These are phyloP conservation scores for Aspidoscelis tigris DNA, from an alignment of 2,113 vertebrate genomes.

Conservation along the genomic window DNA sequence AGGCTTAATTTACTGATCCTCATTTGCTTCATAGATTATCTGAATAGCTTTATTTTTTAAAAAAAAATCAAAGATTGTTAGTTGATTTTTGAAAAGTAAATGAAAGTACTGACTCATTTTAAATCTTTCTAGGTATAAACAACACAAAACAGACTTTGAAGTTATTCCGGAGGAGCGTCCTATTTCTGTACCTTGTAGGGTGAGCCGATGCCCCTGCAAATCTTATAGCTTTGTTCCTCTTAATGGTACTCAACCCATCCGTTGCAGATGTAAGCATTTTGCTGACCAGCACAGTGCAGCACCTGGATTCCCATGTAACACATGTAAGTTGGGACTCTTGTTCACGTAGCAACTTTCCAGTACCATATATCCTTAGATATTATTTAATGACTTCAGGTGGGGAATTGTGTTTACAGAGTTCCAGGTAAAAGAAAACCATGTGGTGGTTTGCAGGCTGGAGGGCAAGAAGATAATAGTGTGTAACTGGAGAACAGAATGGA, in stretches of 20 bases:
- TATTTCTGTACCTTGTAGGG: slow-evolving; percentile 80
- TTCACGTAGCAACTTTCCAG: background rate
- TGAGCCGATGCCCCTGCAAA: slow-evolving; percentile 76
- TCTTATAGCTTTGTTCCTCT: slow-evolving; percentile 80
- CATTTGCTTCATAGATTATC: background rate
- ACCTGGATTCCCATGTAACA: slow-evolving; percentile 73
- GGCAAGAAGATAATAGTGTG: no score
- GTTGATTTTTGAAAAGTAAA: background rate
- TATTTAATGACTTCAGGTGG: background rate
- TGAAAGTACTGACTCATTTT: background rate
- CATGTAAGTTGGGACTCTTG: slow-evolving; percentile 79
- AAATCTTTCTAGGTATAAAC: slow-evolving; percentile 83
- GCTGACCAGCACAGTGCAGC: slow-evolving; percentile 82
- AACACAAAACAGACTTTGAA: slow-evolving; percentile 89
- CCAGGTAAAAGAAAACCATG: no score
- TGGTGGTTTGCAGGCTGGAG: background rate
- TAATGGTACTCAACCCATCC: slow-evolving; percentile 79
- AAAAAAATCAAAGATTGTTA: background rate
- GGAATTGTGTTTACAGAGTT: no score
- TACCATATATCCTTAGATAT: background rate
- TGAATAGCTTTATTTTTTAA: background rate
- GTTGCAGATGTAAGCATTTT: slow-evolving; percentile 90
- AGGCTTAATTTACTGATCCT: background rate
- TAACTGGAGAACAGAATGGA: no score
- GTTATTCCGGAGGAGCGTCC: slow-evolving; percentile 80